Base-by-base conservation (phyloP, 2,113 vertebrate genomes). In the Cheilinus undulatus region DNA sequence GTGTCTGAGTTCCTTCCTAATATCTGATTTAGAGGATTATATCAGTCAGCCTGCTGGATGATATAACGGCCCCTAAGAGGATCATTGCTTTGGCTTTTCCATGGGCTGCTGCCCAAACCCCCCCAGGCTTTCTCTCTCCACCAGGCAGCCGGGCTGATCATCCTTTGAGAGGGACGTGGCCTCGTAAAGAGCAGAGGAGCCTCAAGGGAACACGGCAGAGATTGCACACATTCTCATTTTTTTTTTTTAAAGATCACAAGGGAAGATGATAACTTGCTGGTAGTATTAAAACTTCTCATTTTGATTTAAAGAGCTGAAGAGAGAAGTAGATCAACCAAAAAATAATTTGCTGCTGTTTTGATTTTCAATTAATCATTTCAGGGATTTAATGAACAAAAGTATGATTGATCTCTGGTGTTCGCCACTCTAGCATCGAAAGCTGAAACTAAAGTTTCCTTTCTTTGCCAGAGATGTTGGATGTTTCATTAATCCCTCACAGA, bases 11-110 rank as follows among this genome's bases (percentile, higher is more conserved):
- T 82, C 74, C 58, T 80, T 76, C 50, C 52, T 65, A 67, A 77
- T 85, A 76, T 91, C 80, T 85, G 76, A 87, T 90, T 89, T 88
- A 80, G 54, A 69, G 83, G 84, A 92, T 93, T 91, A 89, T 86
- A 84, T 75, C 49, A 49, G 80, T 66, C 51, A 7, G 62, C 50
- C 73, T 40, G n/a, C 73, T 74, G 69, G 84, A 90, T 91, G 91
- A 89, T 85, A 79, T 89, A 92, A 91, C 85, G 3, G 67, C 8
- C 68, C 80, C 69, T 88, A 91, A 91, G 89, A 92, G 86, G 88
- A 92, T 92, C 80, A 90, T 69, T 86, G 79, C 78, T 82, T 75
- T 87, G 76, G 74, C 73, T 87, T 87, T 85, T 83, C 60, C 67
- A 53, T 34, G 59, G 71, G 74, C 82, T 82, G 60, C 73, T 86